phyloP scores from a whole-genome alignment of 1,140 invertebrate genomes.

The Hermatobates lingyangjiaoensis region DNA sequence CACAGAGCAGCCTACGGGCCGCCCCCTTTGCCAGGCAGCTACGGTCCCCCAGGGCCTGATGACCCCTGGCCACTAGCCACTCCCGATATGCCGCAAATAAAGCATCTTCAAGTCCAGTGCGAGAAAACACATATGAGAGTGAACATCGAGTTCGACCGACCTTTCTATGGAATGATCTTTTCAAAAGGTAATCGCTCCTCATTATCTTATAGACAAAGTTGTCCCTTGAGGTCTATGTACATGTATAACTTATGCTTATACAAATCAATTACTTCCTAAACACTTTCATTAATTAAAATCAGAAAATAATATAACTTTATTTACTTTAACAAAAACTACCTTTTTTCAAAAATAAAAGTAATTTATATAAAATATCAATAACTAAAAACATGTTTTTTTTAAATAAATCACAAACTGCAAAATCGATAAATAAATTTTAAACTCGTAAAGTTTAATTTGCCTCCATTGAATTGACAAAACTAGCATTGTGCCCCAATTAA shows the following conservation, averaged over 20 bases:
- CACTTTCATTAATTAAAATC: too few relatives aligned
- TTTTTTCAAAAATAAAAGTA: too few relatives aligned
- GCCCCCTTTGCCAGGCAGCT: constrained; percentile 20
- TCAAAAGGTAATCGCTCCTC: constrained; percentile 42
- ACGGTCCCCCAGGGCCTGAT: constrained; percentile 22
- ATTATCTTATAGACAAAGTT: neutral
- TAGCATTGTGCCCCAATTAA: too few relatives aligned
- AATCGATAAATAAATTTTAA: too few relatives aligned
- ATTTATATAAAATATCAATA: too few relatives aligned
- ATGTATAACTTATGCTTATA: neutral
- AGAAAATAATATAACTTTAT: too few relatives aligned
- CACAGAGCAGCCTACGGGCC: constrained; percentile 20
- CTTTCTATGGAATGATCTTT: constrained; percentile 87
- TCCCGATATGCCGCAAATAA: constrained; percentile 77
- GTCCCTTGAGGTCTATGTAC: neutral
- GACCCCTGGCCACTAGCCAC: constrained; percentile 63
- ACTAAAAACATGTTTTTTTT: too few relatives aligned
- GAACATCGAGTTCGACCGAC: constrained; percentile 78
- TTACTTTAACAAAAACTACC: too few relatives aligned
- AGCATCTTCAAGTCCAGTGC: constrained; percentile 79
- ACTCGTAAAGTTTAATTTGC: too few relatives aligned
- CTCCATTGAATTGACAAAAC: too few relatives aligned
- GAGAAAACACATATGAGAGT: constrained; percentile 88
- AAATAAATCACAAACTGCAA: too few relatives aligned
- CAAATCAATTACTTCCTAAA: neutral